A percentile compares a stretch with the other conserved stretches of the same genome.
These are phyloP conservation scores for Lycaon pictus DNA, from an alignment of 2,113 vertebrate species.

Conservation along the genomic window DNA sequence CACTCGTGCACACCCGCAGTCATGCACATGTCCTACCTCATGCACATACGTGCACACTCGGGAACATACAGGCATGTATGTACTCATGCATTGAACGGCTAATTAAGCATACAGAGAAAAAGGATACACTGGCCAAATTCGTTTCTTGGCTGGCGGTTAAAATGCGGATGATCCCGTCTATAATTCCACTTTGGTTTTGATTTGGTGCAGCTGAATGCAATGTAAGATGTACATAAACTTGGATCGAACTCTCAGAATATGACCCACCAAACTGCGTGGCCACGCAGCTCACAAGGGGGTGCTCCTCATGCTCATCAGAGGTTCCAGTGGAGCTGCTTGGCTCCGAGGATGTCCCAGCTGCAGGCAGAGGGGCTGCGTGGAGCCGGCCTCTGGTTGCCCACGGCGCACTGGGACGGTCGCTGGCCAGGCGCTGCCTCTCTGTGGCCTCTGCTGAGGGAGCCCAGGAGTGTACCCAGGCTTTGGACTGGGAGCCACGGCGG, in stretches of 20 bases:
- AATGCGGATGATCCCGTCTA: background rate
- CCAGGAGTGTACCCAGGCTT: background rate
- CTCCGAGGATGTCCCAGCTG: slow-evolving; percentile 5
- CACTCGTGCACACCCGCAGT: too few relatives aligned
- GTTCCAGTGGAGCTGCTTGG: background rate
- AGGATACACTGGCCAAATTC: background rate
- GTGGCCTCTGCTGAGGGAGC: background rate
- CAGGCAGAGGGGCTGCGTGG: slow-evolving; percentile 37
- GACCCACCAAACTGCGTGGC: slow-evolving; percentile 62
- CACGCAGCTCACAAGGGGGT: slow-evolving; percentile 68
- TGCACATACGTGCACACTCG: background rate
- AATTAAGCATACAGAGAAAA: background rate
- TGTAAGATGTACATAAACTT: slow-evolving; percentile 66
- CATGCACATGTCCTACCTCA: too few relatives aligned
- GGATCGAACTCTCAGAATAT: slow-evolving; percentile 66
- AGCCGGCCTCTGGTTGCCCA: background rate
- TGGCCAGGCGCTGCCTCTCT: background rate
- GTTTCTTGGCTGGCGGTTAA: background rate
- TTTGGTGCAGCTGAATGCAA: slow-evolving; percentile 48
- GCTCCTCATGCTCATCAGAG: slow-evolving; percentile 28
- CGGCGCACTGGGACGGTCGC: background rate
- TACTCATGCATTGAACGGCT: too few relatives aligned
- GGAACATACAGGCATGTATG: background rate
- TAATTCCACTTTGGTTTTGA: slow-evolving; percentile 59
- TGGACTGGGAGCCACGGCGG: background rate